Evolutionary conservation across 2,113 vertebrate genomes (phyloP).

Genomic region (Brachionichthys hirsutus): DNA sequence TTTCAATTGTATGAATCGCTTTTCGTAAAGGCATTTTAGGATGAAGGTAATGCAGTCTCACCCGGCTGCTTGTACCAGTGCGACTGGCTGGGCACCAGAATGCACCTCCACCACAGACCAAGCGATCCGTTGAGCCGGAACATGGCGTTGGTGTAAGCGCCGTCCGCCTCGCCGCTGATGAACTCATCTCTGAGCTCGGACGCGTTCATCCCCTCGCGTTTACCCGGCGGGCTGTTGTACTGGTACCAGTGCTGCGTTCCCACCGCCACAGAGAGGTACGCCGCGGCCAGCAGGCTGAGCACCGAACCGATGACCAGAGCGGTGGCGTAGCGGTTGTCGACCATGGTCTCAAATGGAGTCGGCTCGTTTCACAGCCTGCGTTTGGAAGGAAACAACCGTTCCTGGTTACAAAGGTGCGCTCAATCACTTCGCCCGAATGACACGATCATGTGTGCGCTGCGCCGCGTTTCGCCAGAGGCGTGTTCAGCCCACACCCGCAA

Average conservation of each 20-base stretch:
- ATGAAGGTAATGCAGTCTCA: too few relatives aligned
- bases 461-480: too few relatives aligned
- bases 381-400: neutral
- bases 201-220: constrained; percentile 75
- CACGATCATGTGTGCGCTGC: too few relatives aligned
- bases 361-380: neutral
- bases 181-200: constrained; percentile 76
- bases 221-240: constrained; percentile 80
- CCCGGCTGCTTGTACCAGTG: constrained; percentile 83
- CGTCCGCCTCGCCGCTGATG: constrained; percentile 73
- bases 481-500: too few relatives aligned
- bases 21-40: too few relatives aligned
- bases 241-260: constrained; percentile 96
- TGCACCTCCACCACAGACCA: constrained; percentile 93
- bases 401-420: too few relatives aligned
- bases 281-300: constrained; percentile 91
- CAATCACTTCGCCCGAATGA: too few relatives aligned
- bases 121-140: constrained; percentile 86
- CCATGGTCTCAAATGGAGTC: constrained; percentile 69
- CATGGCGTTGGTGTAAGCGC: constrained; percentile 80
- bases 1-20: too few relatives aligned
- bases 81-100: constrained; percentile 73
- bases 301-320: constrained; percentile 95
- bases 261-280: constrained; percentile 92
- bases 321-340: constrained; percentile 96